Evolutionary conservation across 2,888 invertebrate genomes (phyloP).

Genomic region (Epinotia nisella): DNA sequence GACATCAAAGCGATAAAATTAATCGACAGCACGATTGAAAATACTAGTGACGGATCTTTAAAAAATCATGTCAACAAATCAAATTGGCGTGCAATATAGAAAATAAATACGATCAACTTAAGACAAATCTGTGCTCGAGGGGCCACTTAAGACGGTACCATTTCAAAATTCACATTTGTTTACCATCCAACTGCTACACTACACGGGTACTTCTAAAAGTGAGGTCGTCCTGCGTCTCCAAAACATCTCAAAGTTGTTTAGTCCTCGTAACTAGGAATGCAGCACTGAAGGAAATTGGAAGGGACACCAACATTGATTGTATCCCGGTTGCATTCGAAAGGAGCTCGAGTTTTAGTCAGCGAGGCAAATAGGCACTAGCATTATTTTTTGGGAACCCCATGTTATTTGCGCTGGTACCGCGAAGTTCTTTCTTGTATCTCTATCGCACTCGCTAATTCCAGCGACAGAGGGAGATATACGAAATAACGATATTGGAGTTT

Average conservation of each 20-base stretch:
- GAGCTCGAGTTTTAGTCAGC: neutral
- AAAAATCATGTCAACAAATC: neutral
- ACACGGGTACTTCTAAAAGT: constrained; percentile 22
- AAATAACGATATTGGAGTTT: too few species aligned
- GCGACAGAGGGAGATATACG: too few species aligned
- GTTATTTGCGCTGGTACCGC: too few species aligned
- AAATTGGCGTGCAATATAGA: constrained; percentile 18
- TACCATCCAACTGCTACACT: constrained; percentile 29
- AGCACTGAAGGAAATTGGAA: neutral
- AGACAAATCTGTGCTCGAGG: constrained; percentile 22
- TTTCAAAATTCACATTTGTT: constrained; percentile 20
- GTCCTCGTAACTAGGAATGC: neutral
- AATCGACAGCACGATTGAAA: constrained; percentile 3
- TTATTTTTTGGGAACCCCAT: too few species aligned
- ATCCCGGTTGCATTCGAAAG: neutral
- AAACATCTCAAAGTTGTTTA: neutral
- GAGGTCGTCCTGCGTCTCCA: neutral
- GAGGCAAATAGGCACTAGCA: too few species aligned
- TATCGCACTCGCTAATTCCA: too few species aligned
- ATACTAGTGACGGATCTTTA: neutral
- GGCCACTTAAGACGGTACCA: constrained; percentile 11
- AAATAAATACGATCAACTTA: constrained; percentile 9
- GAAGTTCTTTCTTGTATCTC: too few species aligned
- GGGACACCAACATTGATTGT: neutral
- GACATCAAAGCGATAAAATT: constrained; percentile 7